These are phyloP conservation scores for Ptychadena robeensis DNA, from an alignment of 2,797 vertebrate species.

Conservation along the genomic window DNA sequence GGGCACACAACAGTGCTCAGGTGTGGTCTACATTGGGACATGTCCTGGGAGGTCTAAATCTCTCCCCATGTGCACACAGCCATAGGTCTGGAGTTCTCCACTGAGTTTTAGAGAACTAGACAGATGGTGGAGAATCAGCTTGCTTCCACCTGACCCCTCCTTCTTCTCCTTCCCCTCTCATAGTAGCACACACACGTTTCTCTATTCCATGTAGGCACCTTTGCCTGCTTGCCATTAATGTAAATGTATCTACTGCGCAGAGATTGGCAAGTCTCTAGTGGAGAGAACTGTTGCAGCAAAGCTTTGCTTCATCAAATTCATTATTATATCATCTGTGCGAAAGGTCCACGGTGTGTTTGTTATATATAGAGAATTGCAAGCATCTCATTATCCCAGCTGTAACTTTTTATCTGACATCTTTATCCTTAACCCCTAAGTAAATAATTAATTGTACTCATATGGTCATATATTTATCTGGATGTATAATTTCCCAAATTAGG, in stretches of 20 bases:
- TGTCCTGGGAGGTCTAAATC: slow-evolving; percentile 60
- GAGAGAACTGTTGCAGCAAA: not conserved
- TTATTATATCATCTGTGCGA: not conserved
- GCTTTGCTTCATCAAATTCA: not conserved
- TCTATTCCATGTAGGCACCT: slow-evolving; percentile 48
- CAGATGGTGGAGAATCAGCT: slow-evolving; percentile 61
- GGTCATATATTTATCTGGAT: not conserved
- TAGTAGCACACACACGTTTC: slow-evolving; percentile 37
- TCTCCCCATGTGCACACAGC: slow-evolving; percentile 47
- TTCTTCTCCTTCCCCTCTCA: slow-evolving; percentile 14
- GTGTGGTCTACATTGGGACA: slow-evolving; percentile 53
- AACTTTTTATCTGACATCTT: not conserved
- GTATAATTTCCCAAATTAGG: not conserved
- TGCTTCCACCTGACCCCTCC: slow-evolving; percentile 59
- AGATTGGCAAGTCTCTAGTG: not conserved
- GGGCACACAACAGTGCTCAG: slow-evolving; percentile 52
- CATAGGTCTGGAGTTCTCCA: slow-evolving; percentile 57
- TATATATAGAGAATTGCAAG: not conserved
- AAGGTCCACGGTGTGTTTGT: not conserved
- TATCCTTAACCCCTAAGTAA: not conserved
- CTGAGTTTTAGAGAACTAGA: slow-evolving; percentile 53
- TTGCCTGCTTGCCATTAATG: slow-evolving; percentile 3
- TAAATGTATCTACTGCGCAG: not conserved
- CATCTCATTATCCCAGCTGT: not conserved
- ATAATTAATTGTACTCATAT: not conserved